Evolutionary conservation across 37 sponge, comb jelly and placozoan genomes (phyloP), one percentile per base, ranked within the genome.

Genomic region (Cladorhizidae sp.): DNA sequence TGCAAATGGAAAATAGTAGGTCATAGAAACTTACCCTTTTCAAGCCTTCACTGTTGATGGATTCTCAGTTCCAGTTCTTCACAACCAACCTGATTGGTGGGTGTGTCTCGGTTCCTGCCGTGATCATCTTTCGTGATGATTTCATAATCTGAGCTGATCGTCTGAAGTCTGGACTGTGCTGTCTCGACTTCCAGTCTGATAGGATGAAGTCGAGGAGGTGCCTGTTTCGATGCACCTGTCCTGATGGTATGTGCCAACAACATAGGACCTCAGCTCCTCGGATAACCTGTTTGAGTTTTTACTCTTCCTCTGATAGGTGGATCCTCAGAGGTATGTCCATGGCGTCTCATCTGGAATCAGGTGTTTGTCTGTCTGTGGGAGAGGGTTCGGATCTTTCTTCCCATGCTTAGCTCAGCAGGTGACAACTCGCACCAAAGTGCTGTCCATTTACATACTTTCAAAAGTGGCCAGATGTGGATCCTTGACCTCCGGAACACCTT

Each of bases 321-420:
- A 9, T 50, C 32, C 31, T 29, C 75, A 20, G 57, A 21, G 12
- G 54, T 18, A 51, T 50, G 42, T n/a, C 25, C 42, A 33, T n/a
- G 15, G 49, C 18, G 54, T 26, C 75, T 28, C 78, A 33, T 78
- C 26, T 2, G 80, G 80, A n/a, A 86, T 26, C 2, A 86, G 61
- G 2, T 57, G 57, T 14, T 58, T 29, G 1, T 25, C 3, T 8
- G 55, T 51, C 68, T 86, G 80, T 6, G 80, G 86, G 11, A 74
- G 14, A 43, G 55, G 25, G 75, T 55, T 26, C 75, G 9, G 11
- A 74, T 50, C 15, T 40, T 50, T 56, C 75, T 43, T 18, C 57
- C 75, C 75, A 74, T 74, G 33, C 25, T n/a, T n/a, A 74, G 56
- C 36, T 86, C 64, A 31, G 86, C 73, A 45, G 79, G 80, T 14